A percentile compares a stretch with the other conserved stretches of the same genome.
phyloP scores from a whole-genome alignment of 1,140 invertebrate species.

The Pseudomyrmex dendroicus region DNA sequence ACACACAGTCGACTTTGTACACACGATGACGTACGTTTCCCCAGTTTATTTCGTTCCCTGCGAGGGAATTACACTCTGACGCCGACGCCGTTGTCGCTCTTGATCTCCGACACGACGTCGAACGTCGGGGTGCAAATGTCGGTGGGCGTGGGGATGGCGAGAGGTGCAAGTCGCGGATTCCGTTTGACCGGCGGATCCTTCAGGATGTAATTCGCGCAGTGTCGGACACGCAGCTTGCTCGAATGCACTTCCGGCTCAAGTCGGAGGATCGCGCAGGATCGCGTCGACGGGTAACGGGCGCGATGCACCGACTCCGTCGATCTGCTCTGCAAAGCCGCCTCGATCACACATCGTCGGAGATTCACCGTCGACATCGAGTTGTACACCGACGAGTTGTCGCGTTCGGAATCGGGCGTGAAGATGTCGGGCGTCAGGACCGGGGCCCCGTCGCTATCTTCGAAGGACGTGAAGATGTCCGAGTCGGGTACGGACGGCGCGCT shows the following conservation, averaged over 20 bases:
- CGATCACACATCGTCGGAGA: slow-evolving; percentile 52
- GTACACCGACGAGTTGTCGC: slow-evolving; percentile 11
- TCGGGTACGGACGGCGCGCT: slow-evolving; percentile 77
- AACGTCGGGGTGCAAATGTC: slow-evolving; percentile 81
- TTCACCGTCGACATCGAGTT: slow-evolving; percentile 74
- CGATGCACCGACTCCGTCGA: slow-evolving; percentile 77
- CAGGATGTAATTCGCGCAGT: slow-evolving; percentile 65
- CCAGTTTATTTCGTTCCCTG: background rate
- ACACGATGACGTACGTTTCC: background rate
- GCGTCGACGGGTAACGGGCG: slow-evolving; percentile 54
- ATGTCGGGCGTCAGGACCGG: slow-evolving; percentile 39
- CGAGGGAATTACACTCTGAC: slow-evolving; percentile 74
- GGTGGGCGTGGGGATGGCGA: slow-evolving; percentile 78
- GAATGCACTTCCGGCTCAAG: slow-evolving; percentile 72
- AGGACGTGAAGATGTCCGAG: slow-evolving; percentile 80
- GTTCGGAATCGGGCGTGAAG: slow-evolving; percentile 7
- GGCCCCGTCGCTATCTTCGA: slow-evolving; percentile 78
- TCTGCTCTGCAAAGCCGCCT: slow-evolving; percentile 73
- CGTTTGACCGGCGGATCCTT: slow-evolving; percentile 64
- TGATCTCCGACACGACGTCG: slow-evolving; percentile 79
- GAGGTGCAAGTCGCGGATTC: slow-evolving; percentile 71
- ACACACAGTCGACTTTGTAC: background rate
- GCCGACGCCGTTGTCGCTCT: slow-evolving; percentile 76
- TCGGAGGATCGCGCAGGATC: slow-evolving; percentile 67
- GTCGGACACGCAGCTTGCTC: slow-evolving; percentile 68